phyloP scores from a whole-genome alignment of 2,888 invertebrate species.

The Tipula confusa region DNA sequence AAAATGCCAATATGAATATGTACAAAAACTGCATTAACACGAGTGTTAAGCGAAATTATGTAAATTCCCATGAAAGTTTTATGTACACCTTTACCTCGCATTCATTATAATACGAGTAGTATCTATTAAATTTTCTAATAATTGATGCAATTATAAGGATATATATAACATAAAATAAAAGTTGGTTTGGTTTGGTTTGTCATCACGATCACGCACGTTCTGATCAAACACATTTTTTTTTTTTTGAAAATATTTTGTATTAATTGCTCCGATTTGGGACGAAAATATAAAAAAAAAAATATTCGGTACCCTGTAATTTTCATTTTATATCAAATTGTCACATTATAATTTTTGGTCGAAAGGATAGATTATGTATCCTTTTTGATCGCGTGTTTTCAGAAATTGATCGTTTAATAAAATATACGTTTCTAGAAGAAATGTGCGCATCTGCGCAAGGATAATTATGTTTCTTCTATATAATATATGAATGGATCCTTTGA shows the following conservation, averaged over 20 bases:
- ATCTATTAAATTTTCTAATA: neutral
- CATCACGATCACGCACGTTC: neutral
- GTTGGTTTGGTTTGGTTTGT: neutral
- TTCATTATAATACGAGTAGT: neutral
- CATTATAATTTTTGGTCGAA: neutral
- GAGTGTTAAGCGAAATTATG: neutral
- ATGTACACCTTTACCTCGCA: neutral
- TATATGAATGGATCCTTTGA: neutral
- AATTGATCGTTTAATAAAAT: neutral
- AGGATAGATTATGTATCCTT: neutral
- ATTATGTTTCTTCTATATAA: neutral
- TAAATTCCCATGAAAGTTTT: neutral
- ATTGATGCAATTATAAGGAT: neutral
- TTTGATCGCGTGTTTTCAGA: neutral
- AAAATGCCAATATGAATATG: neutral
- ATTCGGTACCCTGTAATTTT: neutral
- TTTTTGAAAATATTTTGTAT: too few species aligned
- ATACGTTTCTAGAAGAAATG: neutral
- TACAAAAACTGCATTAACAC: neutral
- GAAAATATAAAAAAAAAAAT: neutral
- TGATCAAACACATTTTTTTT: neutral
- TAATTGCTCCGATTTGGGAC: neutral
- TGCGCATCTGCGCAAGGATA: neutral
- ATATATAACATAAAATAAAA: neutral
- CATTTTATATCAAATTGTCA: slow-evolving; percentile 3